Evolutionary conservation across 1,140 invertebrate genomes (phyloP).

Genomic region (Pseudomyrmex concolor): DNA sequence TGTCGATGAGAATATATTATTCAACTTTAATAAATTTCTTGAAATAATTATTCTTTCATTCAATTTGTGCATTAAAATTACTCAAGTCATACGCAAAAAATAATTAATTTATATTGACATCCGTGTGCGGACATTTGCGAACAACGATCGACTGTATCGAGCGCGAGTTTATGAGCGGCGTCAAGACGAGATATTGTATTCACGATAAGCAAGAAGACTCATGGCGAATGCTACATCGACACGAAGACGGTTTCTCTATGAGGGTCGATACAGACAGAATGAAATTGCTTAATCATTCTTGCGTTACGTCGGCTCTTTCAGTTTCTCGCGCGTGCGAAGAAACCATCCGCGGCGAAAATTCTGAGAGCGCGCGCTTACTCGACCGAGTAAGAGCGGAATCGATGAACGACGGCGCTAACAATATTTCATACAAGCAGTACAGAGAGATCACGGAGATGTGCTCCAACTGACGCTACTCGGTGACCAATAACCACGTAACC

Average conservation of each 20-base stretch:
- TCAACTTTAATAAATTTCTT: too few species aligned
- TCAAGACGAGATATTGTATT: slow-evolving; percentile 39
- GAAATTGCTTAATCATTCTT: slow-evolving; percentile 58
- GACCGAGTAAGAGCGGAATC: slow-evolving; percentile 44
- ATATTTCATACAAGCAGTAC: slow-evolving; percentile 42
- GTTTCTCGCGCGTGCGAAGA: slow-evolving; percentile 12
- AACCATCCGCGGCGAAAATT: slow-evolving; percentile 41
- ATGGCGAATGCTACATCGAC: slow-evolving; percentile 31
- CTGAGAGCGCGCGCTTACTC: slow-evolving; percentile 31
- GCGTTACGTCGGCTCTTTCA: slow-evolving; percentile 30
- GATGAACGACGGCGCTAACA: slow-evolving; percentile 50
- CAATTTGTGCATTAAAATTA: slow-evolving; percentile 6
- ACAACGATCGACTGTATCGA: slow-evolving; percentile 21
- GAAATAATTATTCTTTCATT: background rate
- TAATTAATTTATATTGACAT: slow-evolving; percentile 30
- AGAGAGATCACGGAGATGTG: background rate
- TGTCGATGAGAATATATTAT: background rate
- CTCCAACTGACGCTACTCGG: slow-evolving; percentile 30
- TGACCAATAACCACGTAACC: slow-evolving; percentile 44
- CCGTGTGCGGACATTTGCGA: background rate
- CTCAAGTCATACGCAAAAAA: background rate
- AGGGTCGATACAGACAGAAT: background rate
- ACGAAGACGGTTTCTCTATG: slow-evolving; percentile 20
- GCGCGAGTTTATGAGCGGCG: background rate
- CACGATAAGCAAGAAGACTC: slow-evolving; percentile 25